Base-by-base conservation (phyloP, 1,140 invertebrate genomes). In the Dryas iulia region DNA sequence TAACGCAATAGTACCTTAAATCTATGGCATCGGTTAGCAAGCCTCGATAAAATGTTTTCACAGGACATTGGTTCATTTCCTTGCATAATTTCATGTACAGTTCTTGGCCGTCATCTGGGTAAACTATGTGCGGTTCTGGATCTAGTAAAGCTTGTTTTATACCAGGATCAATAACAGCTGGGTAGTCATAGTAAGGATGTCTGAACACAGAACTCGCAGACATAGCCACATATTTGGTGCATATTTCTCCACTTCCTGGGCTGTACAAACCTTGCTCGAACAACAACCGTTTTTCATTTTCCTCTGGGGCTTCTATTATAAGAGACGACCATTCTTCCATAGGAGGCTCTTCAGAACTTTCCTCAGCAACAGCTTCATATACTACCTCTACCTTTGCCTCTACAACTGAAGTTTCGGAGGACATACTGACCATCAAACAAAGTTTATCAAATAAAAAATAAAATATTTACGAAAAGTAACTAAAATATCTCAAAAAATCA, bases 111-210 rank as follows among this genome's bases (percentile, higher is more conserved):
- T 92, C 85, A 63, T 84, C 81, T 28, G 91, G 74, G 70, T 84
- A 90, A 11, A 74, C 68, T 5, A 79, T 33, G 65, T 74, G 72
- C 35, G 79, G 72, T 75, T 91, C 87, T 66, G 81, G 83, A 67
- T 79, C 76, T 14, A 89, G 72, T 67, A 93, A 79, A 5, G 92
- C 92, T 33, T 78, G 75, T 28, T 81, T 70, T 18, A 93, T 90
- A 8, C 92, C 92, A n/a, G 93, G 93, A 74, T 93, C 92, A 63
- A 60, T 39, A 4, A 93, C 76, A 5, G 84, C 83, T 4, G 92
- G 92, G 67, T 93, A 93, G 58, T 82, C 80, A 70, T 86, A 93
- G 39, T 92, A 88, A n/a, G 87, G 84, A 68, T 93, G 91, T 53
- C 76, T 76, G 1, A 88, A 66, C 3, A 93, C 54, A 7, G 87